Base-by-base conservation (phyloP, 2,888 invertebrate genomes). In the Coronaproctus castanopsis region DNA sequence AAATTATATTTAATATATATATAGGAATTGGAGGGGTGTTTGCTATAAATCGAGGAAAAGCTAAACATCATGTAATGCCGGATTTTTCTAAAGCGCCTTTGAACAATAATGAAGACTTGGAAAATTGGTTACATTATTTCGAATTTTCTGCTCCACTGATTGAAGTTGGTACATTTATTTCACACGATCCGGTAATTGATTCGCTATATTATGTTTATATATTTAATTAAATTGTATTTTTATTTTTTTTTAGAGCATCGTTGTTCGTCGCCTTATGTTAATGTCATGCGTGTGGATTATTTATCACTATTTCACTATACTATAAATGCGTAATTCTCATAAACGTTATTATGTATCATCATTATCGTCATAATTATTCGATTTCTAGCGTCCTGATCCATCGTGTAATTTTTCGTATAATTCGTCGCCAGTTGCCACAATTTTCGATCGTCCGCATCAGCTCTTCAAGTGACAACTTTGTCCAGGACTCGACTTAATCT, bases 51-150 rank as follows among this genome's bases (percentile, higher is more conserved):
- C 77, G 79, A 64, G 96, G 96, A 1, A 80, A 80, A 70, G 89
- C 82, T 1, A 85, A 86, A 70, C 83, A 89, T 70, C 97, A 98
- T 74, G 85, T 98, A 64, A 97, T 98, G 97, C 86, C 89, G 49
- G 90, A 92, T 70, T 97, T 96, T 74, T 86, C 90, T 0, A 70
- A 74, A 61, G 76, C 75, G 1, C 85, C 90, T 21, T 73, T 97
- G 58, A 76, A 76, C 58, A 78, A 77, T 14, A 83, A 87, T 66
- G 78, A 77, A 5, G 82, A 85, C 67, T 78, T 95, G 20, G 83
- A 91, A 70, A 70, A 78, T 54, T 98, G 97, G 96, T 76, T 98
- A 63, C 82, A 83, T 69, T 97, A 86, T 73, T 95, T 83, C 73
- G 81, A 91, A 65, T 87, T 95, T 86, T 78, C 81, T 56, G 87